phyloP scores from a whole-genome alignment of 2,888 invertebrate genomes.

The Tachystola acroxantha region DNA sequence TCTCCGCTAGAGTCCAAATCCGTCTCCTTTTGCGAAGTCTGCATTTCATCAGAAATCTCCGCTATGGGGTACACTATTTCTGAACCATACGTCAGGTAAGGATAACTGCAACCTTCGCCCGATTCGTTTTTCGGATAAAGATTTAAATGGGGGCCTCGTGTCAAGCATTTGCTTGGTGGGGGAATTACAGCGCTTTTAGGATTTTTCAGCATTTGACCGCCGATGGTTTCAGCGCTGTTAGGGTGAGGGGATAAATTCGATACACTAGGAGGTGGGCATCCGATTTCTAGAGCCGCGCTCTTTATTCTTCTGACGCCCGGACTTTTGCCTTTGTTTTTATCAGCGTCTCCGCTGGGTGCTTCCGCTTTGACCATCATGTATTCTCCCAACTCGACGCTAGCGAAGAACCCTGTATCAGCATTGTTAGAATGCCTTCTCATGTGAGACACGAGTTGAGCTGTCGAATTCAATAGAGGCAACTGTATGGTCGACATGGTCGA shows the following conservation, averaged over 20 bases:
- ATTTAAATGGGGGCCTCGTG: conserved; percentile 84
- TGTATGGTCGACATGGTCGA: conserved; percentile 81
- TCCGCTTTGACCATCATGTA: conserved; percentile 74
- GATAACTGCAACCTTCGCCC: conserved; percentile 87
- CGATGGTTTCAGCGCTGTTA: conserved; percentile 88
- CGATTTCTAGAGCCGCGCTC: conserved; percentile 84
- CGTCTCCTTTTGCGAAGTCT: conserved; percentile 81
- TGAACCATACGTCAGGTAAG: conserved; percentile 82
- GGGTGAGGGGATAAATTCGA: conserved; percentile 88
- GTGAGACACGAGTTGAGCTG: conserved; percentile 68
- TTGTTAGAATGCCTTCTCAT: conserved; percentile 80
- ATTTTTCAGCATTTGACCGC: conserved; percentile 82
- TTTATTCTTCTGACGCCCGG: conserved; percentile 77
- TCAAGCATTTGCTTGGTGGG: conserved; percentile 83
- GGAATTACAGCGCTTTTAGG: conserved; percentile 81
- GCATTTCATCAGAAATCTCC: conserved; percentile 89
- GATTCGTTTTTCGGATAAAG: conserved; percentile 81
- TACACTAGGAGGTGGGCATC: conserved; percentile 82
- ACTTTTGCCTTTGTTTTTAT: conserved; percentile 75
- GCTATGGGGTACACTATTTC: conserved; percentile 91
- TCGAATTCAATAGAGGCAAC: conserved; percentile 70
- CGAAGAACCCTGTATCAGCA: conserved; percentile 78
- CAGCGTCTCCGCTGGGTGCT: conserved; percentile 63
- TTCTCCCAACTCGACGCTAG: conserved; percentile 71
- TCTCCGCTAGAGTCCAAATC: conserved; percentile 79